These are phyloP conservation scores for Clarias macrocephalus DNA, from an alignment of 2,113 vertebrate species.

Conservation along the genomic window DNA sequence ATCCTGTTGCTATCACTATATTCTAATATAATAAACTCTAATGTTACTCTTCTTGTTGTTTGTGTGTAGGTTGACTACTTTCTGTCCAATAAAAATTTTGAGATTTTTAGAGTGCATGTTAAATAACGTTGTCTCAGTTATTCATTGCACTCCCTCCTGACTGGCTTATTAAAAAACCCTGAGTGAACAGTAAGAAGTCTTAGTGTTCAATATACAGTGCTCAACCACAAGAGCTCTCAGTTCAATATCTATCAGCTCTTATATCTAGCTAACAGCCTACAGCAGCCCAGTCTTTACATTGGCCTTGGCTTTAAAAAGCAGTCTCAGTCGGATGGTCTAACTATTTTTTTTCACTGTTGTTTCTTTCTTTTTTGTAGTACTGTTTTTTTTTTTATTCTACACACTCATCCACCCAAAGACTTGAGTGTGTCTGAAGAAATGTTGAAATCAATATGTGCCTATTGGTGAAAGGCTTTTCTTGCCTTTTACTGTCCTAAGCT, in stretches of 20 bases:
- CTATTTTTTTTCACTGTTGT: too few relatives aligned
- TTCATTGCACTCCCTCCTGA: constrained; percentile 42
- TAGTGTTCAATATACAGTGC: not conserved
- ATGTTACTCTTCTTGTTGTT: constrained; percentile 27
- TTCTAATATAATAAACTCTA: not conserved
- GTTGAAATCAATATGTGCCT: constrained; percentile 10
- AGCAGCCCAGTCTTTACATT: not conserved
- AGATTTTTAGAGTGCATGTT: constrained; percentile 39
- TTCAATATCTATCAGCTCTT: not conserved
- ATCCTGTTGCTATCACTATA: not conserved
- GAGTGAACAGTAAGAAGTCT: constrained; percentile 28
- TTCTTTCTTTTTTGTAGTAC: not conserved
- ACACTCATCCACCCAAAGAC: constrained; percentile 13
- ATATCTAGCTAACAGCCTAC: not conserved
- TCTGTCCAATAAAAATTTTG: constrained; percentile 33
- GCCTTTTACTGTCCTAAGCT: constrained; percentile 10
- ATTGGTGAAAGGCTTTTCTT: constrained; percentile 21
- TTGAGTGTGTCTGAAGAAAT: not conserved
- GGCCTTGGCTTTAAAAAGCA: not conserved
- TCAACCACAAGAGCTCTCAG: constrained; percentile 1
- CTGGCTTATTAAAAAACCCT: constrained; percentile 42
- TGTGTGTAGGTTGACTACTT: not conserved
- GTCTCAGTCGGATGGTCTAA: not conserved
- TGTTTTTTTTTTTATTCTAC: constrained; percentile 11
- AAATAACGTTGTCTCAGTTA: constrained; percentile 53